Percentiles rank a stretch among this genome's conserved stretches.
These are phyloP conservation scores for Caenorhabditis afra DNA, from an alignment of 2,888 invertebrate species.

Conservation along the genomic window DNA sequence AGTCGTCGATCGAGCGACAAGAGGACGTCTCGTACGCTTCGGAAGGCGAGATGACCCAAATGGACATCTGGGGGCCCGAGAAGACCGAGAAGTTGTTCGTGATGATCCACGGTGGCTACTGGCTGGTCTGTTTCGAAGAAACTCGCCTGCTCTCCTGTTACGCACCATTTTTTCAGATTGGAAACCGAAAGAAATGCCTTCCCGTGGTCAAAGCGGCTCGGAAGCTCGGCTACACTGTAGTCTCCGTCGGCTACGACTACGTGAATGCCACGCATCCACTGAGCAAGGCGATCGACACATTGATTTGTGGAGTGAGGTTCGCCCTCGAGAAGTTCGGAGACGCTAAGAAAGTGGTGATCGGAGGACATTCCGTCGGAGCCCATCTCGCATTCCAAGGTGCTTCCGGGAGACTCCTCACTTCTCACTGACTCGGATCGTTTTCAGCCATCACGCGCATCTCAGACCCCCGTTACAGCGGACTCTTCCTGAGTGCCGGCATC, in stretches of 20 bases:
- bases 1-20: slow-evolving; percentile 32
- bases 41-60: slow-evolving; percentile 33
- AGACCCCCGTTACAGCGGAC: slow-evolving; percentile 34
- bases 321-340: slow-evolving; percentile 25
- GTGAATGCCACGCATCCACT: slow-evolving; percentile 46
- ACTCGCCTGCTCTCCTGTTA: neutral
- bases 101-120: slow-evolving; percentile 56
- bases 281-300: slow-evolving; percentile 44
- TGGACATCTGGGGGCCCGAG: slow-evolving; percentile 51
- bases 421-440: neutral
- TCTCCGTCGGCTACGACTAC: slow-evolving; percentile 58
- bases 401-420: neutral
- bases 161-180: slow-evolving; percentile 13
- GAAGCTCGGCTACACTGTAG: slow-evolving; percentile 49
- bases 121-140: slow-evolving; percentile 25
- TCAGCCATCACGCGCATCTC: slow-evolving; percentile 22
- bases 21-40: slow-evolving; percentile 37
- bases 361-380: slow-evolving; percentile 65
- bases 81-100: slow-evolving; percentile 34
- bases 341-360: slow-evolving; percentile 52
- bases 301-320: slow-evolving; percentile 47
- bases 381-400: slow-evolving; percentile 60
- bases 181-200: slow-evolving; percentile 48
- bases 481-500: slow-evolving; percentile 40
- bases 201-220: slow-evolving; percentile 21